Conservation (phyloP, 2,797 vertebrate species). For the Bovichtus variegatus region DNA sequence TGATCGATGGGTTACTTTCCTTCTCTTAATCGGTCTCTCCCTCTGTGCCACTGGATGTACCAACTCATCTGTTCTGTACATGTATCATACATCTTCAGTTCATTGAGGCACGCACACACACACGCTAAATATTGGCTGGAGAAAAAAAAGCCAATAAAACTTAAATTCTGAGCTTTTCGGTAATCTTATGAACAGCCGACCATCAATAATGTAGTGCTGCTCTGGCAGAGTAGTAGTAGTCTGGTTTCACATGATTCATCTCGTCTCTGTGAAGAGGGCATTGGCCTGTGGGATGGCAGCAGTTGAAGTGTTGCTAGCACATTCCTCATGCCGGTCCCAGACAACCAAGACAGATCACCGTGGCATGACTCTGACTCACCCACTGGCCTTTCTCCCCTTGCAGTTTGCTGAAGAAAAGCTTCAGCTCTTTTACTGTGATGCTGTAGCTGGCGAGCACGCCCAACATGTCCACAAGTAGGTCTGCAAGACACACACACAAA, state of each 20-base stretch:
- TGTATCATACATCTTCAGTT: conserved; percentile 30
- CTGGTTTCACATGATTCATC: conserved; percentile 52
- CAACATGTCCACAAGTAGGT: conserved; percentile 97
- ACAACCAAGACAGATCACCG: conserved; percentile 59
- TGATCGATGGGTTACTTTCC: conserved; percentile 50
- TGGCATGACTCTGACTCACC: conserved; percentile 84
- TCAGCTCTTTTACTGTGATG: conserved; percentile 97
- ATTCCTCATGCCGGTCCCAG: conserved; percentile 68
- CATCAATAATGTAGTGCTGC: conserved; percentile 28
- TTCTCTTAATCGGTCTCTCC: conserved; percentile 33
- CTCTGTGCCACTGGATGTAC: conserved; percentile 38
- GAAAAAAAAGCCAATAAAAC: neutral
- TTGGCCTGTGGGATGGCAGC: conserved; percentile 45
- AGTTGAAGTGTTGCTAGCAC: conserved; percentile 52
- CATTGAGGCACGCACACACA: neutral
- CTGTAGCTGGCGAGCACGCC: conserved; percentile 97
- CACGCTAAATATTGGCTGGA: conserved; percentile 1
- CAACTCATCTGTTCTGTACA: conserved; percentile 26
- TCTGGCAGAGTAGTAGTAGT: conserved; percentile 11
- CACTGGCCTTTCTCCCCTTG: conserved; percentile 96
- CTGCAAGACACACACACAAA: conserved; percentile 79
- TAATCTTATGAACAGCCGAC: conserved; percentile 4
- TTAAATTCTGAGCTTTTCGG: neutral
- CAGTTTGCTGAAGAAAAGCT: conserved; percentile 98
- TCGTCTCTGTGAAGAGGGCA: conserved; percentile 36